phyloP scores from a whole-genome alignment of 2,113 vertebrate genomes.

The Nymphicus hollandicus region DNA sequence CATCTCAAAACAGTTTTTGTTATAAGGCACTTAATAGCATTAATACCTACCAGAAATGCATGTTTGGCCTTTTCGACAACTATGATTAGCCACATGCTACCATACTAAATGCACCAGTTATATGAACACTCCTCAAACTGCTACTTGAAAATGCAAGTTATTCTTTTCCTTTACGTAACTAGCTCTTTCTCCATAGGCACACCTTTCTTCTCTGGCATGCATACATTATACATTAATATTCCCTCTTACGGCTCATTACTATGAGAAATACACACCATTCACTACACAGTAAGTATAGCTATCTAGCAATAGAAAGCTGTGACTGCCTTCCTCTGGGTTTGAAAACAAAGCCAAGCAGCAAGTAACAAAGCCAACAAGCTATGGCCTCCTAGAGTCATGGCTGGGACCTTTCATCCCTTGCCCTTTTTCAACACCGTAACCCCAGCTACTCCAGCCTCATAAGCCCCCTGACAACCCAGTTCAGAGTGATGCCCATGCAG shows the following conservation, averaged over 20 bases:
- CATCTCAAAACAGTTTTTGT: not conserved
- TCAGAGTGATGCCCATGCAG: accelerated
- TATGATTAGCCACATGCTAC: not conserved
- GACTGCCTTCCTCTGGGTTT: not conserved
- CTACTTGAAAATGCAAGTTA: not conserved
- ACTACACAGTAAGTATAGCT: not conserved
- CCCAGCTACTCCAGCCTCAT: not conserved
- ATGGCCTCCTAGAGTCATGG: not conserved
- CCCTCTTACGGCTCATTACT: not conserved
- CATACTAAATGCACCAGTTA: not conserved
- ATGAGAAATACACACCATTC: not conserved
- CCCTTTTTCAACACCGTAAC: not conserved
- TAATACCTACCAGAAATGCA: not conserved
- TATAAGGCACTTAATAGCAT: not conserved
- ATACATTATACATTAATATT: accelerated
- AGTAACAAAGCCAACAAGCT: not conserved
- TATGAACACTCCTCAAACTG: not conserved
- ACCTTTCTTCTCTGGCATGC: not conserved
- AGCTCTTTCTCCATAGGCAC: not conserved
- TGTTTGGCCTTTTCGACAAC: not conserved
- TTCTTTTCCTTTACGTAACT: not conserved
- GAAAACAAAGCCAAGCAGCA: not conserved
- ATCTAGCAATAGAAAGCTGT: not conserved
- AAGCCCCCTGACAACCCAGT: accelerated
- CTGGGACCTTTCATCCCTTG: not conserved